Evolutionary conservation across 2,888 invertebrate genomes (phyloP), one percentile per base, ranked within the genome.

Genomic region (Zele albiditarsus): DNA sequence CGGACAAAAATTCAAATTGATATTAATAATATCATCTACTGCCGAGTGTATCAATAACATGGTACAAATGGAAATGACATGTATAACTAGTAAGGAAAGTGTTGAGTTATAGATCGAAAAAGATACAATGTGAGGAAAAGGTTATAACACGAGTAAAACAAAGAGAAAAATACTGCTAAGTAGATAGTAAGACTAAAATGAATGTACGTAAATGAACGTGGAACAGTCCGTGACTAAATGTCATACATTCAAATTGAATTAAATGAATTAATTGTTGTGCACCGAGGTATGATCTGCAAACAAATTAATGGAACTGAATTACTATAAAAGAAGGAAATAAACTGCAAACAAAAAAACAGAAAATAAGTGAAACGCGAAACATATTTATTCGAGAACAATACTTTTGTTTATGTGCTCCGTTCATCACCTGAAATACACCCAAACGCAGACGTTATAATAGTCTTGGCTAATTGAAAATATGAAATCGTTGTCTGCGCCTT

Each of bases 401-500:
- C 1, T 60, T 60, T 16, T 14, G 28, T 60, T 60, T 60, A 2
- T 14, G 28, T 60, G 60, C 33, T 25, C 53, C 33, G 25, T 71
- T 58, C 33, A 60, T 46, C 27, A 16, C 25, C 20, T n/a, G 6
- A 71, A 46, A 49, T 72, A 8, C 4, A 20, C n/a, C 4, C 3
- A n/a, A 1, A 20, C n/a, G 53, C 53, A 8, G 27, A 31, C 57
- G 25, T 49, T 10, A 31, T 57, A 73, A 33, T 23, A 27, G 69
- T 69, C 20, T 14, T 25, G 58, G 28, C 28, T 38, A 69, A 65
- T 53, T 63, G 53, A 12, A 25, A 20, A 53, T 53, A 23, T 25
- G 31, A 63, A 65, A 76, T 76, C 67, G 72, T 75, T 65, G 71
- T 73, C 63, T 31, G 42, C 33, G 71, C 75, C 78, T 82, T 86